Conservation (phyloP, 2,113 vertebrate genomes). For the Nanorana parkeri region DNA sequence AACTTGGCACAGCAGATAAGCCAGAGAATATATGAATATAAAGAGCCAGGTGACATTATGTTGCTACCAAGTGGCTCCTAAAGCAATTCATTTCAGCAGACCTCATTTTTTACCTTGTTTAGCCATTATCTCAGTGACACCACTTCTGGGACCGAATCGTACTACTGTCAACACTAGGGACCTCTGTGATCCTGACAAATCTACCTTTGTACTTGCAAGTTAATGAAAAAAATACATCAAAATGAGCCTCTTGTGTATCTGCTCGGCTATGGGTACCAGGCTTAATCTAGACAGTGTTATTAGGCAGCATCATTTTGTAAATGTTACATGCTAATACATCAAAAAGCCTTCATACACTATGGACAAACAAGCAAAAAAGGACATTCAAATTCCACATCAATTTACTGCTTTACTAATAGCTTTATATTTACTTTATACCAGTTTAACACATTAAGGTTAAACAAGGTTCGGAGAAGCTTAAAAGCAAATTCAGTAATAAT, state of each 20-base stretch:
- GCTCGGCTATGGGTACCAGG: neutral
- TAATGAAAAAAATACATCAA: conserved; percentile 51
- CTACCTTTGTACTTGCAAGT: conserved; percentile 29
- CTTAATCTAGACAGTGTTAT: neutral
- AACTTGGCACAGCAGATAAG: too few relatives aligned
- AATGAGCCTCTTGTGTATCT: conserved; percentile 22
- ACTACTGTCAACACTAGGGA: conserved; percentile 35
- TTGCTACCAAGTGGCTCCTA: conserved; percentile 17
- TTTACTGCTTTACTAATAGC: too few relatives aligned
- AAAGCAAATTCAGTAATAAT: too few relatives aligned
- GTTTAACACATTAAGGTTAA: too few relatives aligned
- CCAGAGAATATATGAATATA: neutral
- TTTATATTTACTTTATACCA: too few relatives aligned
- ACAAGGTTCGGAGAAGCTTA: too few relatives aligned
- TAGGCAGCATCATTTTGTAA: neutral
- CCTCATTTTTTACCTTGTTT: conserved; percentile 39
- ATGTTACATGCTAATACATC: too few relatives aligned
- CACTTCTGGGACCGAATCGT: conserved; percentile 23
- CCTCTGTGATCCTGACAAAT: conserved; percentile 39
- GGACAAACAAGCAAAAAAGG: too few relatives aligned
- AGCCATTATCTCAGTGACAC: conserved; percentile 37
- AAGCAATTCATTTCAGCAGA: conserved; percentile 33
- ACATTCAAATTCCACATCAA: too few relatives aligned
- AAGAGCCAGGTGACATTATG: conserved; percentile 34
- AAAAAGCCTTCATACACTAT: too few relatives aligned